Percentiles rank a stretch among this genome's conserved stretches.
Evolutionary conservation across 2,797 vertebrate species (phyloP).

Genomic region (Leucoraja ocellata): DNA sequence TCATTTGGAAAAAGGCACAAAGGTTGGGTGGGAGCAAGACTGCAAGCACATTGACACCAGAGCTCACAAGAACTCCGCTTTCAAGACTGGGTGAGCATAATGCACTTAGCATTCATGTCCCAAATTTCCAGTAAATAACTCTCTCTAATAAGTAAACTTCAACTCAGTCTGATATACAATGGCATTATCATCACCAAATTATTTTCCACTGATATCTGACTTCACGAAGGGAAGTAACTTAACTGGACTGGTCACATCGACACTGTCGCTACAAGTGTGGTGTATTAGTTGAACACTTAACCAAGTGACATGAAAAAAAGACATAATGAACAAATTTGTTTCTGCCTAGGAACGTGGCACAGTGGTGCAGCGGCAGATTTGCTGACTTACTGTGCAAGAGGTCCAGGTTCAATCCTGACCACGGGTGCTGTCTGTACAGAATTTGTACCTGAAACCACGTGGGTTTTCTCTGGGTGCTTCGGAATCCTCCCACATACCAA

Average conservation of each 20-base stretch:
- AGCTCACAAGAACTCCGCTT: no score
- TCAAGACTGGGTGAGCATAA: no score
- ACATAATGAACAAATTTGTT: no score
- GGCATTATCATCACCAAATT: background rate
- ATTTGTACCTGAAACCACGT: no score
- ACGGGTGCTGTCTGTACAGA: no score
- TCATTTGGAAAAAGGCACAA: background rate
- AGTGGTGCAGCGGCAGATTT: no score
- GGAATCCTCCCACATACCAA: no score
- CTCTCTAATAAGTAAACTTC: background rate
- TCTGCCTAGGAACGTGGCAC: background rate
- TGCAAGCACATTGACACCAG: background rate
- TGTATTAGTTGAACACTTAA: background rate
- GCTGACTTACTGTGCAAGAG: no score
- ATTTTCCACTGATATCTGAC: background rate
- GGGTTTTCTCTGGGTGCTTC: no score
- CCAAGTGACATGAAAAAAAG: background rate
- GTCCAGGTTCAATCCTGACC: no score
- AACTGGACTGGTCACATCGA: background rate
- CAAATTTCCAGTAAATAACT: background rate
- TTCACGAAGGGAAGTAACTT: background rate
- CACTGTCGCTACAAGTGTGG: background rate
- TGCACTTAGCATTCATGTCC: background rate
- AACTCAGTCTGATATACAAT: background rate
- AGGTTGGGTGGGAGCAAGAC: background rate